These are phyloP conservation scores for Zhengitettix transpicula DNA, from an alignment of 2,888 invertebrate genomes.

Conservation along the genomic window DNA sequence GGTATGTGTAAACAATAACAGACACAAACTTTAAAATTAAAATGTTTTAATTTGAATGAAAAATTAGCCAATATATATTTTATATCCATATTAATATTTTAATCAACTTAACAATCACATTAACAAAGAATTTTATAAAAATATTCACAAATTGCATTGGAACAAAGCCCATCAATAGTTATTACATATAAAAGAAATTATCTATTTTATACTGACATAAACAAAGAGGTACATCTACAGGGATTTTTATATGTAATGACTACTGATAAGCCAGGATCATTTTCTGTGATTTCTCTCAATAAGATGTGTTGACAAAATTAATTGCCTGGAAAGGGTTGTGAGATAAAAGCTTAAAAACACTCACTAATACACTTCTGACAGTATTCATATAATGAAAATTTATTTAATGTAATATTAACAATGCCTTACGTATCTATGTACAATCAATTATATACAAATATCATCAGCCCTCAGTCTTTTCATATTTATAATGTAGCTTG, in stretches of 20 bases:
- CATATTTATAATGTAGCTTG: slow-evolving; percentile 11
- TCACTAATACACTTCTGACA: neutral
- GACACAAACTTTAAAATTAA: neutral
- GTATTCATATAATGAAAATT: slow-evolving; percentile 10
- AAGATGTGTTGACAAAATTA: neutral
- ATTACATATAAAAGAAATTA: neutral
- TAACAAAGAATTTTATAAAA: neutral
- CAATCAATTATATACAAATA: slow-evolving; percentile 13
- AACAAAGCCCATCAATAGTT: neutral
- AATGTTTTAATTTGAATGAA: neutral
- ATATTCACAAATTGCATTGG: neutral
- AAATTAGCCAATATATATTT: neutral
- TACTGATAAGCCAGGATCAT: neutral
- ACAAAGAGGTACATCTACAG: neutral
- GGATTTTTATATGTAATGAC: neutral
- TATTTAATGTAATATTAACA: slow-evolving; percentile 13
- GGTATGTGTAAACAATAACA: too few species aligned
- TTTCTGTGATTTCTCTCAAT: neutral
- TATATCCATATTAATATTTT: neutral
- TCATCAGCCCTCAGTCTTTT: slow-evolving; percentile 13
- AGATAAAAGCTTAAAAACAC: neutral
- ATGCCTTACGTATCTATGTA: slow-evolving; percentile 12
- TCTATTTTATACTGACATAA: neutral
- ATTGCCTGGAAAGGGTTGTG: neutral
- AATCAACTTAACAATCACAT: neutral